Evolutionary conservation across 2,797 vertebrate genomes (phyloP).

Genomic region (Heterohyrax brucei): DNA sequence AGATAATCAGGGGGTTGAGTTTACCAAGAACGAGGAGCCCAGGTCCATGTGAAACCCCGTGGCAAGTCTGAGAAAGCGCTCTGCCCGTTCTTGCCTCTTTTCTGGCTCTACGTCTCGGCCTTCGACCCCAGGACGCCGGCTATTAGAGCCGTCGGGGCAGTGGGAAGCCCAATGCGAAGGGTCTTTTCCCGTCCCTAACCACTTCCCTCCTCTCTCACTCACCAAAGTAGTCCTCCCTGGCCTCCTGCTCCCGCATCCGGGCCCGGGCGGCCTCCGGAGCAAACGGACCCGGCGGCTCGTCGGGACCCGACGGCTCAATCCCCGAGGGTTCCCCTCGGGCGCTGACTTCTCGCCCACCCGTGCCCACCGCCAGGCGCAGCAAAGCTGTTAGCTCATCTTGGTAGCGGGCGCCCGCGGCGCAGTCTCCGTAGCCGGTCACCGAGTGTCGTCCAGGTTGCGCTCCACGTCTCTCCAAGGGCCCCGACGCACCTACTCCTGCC

Average conservation of each 20-base stretch:
- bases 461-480: slow-evolving; percentile 83
- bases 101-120: neutral
- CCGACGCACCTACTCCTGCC: slow-evolving; percentile 89
- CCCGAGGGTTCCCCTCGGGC: slow-evolving; percentile 77
- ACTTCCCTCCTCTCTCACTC: slow-evolving; percentile 83
- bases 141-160: slow-evolving; percentile 2
- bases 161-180: neutral
- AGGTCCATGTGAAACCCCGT: slow-evolving; percentile 9
- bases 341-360: slow-evolving; percentile 78
- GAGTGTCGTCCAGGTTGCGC: slow-evolving; percentile 89
- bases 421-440: slow-evolving; percentile 87
- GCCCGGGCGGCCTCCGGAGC: slow-evolving; percentile 79
- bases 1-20: neutral
- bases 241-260: slow-evolving; percentile 88
- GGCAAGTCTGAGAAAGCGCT: neutral
- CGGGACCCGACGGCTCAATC: slow-evolving; percentile 78
- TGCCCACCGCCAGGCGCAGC: slow-evolving; percentile 83
- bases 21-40: neutral
- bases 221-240: slow-evolving; percentile 95
- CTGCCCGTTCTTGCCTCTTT: neutral
- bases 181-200: slow-evolving; percentile 57
- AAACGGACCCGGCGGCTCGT: slow-evolving; percentile 81
- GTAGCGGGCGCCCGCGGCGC: slow-evolving; percentile 82
- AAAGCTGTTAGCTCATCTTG: slow-evolving; percentile 85
- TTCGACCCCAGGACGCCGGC: neutral